Conservation (phyloP, 2,797 vertebrate genomes). For the Lagocephalus sceleratus region DNA sequence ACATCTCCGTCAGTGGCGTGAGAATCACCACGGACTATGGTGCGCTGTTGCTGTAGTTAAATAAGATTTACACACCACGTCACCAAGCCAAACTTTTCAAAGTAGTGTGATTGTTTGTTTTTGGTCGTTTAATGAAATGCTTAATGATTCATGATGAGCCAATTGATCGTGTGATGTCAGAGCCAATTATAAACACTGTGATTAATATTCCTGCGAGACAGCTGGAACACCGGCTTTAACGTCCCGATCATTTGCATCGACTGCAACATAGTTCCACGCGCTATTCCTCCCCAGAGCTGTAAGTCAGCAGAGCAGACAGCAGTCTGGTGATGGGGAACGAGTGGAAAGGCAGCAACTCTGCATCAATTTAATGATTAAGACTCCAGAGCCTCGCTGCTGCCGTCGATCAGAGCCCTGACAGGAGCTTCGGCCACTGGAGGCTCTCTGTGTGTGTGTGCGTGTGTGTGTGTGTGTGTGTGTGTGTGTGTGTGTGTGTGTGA, state of each 20-base stretch:
- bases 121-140: no score
- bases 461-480: constrained; percentile 18
- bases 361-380: constrained; percentile 41
- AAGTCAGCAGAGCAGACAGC: constrained; percentile 17
- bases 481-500: constrained; percentile 20
- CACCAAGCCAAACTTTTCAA: no score
- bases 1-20: no score
- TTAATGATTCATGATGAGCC: not conserved
- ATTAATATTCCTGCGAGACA: constrained; percentile 5
- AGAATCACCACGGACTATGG: no score
- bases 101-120: no score
- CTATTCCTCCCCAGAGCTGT: constrained; percentile 19
- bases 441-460: constrained; percentile 10
- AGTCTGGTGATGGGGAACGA: constrained; percentile 11
- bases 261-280: constrained; percentile 9
- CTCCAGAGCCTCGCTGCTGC: constrained; percentile 23
- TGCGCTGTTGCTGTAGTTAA: no score
- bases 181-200: constrained; percentile 2
- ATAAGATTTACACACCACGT: no score
- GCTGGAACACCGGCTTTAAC: constrained; percentile 12
- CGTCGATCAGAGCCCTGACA: constrained; percentile 34
- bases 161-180: constrained; percentile 2
- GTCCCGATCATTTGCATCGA: constrained; percentile 24
- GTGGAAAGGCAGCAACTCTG: constrained; percentile 15
- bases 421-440: constrained; percentile 12